These are phyloP conservation scores for Acinonyx jubatus DNA, from an alignment of 2,113 vertebrate genomes.

Conservation along the genomic window DNA sequence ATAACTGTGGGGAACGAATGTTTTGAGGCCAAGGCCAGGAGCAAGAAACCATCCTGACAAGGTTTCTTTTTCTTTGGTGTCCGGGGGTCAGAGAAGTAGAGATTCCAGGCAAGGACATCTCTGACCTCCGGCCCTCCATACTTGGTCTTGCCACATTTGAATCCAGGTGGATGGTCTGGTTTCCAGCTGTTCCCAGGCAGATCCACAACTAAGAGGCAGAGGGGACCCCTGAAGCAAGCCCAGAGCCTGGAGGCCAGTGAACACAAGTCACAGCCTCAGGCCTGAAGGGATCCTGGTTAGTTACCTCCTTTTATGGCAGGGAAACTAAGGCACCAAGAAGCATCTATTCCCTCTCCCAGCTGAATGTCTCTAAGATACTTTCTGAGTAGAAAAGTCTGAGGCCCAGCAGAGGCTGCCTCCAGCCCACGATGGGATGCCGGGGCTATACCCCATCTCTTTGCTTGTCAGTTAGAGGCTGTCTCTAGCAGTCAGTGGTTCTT, in stretches of 20 bases:
- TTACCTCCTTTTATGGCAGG: not conserved
- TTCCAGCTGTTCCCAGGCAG: not conserved
- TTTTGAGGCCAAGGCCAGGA: not conserved
- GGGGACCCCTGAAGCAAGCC: not conserved
- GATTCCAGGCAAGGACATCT: not conserved
- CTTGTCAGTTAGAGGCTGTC: not conserved
- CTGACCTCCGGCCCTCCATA: not conserved
- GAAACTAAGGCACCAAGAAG: not conserved
- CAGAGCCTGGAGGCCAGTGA: not conserved
- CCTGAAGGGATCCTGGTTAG: no score
- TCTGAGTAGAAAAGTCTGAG: not conserved
- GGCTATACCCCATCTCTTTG: not conserved
- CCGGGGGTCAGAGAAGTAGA: not conserved
- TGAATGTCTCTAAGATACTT: not conserved
- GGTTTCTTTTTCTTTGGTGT: not conserved
- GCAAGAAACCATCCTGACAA: not conserved
- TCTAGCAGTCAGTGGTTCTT: conserved; percentile 8
- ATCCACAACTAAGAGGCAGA: not conserved
- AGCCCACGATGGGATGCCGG: not conserved
- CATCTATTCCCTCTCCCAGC: not conserved
- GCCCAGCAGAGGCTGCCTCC: not conserved
- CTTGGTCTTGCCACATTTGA: not conserved
- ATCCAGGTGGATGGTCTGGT: not conserved
- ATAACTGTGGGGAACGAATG: not conserved
- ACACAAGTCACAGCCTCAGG: not conserved